Percentiles rank a stretch among this genome's conserved stretches.
Conservation (phyloP, 2,888 invertebrate genomes). For the Lepetodrilus schrolli region DNA sequence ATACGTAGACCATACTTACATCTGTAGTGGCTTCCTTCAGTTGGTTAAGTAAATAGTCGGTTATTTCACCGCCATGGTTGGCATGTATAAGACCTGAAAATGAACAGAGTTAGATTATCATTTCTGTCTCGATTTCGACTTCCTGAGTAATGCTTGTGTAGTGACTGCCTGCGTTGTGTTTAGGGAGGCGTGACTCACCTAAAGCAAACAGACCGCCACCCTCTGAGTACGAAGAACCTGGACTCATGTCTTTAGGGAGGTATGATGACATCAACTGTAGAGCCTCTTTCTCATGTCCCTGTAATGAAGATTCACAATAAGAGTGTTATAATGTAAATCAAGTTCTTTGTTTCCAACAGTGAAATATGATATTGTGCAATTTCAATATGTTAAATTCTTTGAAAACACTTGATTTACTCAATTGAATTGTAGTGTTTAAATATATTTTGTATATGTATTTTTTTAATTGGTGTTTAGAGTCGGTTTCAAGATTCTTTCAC, state of each 20-base stretch:
- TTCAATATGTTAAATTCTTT: too few relatives aligned
- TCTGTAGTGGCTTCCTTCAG: conserved; percentile 89
- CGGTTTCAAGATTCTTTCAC: too few relatives aligned
- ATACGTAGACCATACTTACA: conserved; percentile 52
- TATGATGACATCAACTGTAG: conserved; percentile 98
- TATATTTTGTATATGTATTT: too few relatives aligned
- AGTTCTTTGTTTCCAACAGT: neutral
- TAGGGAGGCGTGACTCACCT: conserved; percentile 55
- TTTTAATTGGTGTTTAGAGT: too few relatives aligned
- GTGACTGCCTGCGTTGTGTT: neutral
- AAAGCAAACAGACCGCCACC: conserved; percentile 86
- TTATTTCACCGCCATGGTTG: conserved; percentile 93
- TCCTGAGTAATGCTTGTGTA: neutral
- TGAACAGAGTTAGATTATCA: neutral
- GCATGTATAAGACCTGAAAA: conserved; percentile 92
- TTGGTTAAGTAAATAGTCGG: conserved; percentile 94
- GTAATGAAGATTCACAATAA: conserved; percentile 5
- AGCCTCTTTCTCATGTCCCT: conserved; percentile 96
- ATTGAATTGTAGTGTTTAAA: too few relatives aligned
- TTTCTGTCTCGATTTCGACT: neutral
- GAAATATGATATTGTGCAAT: too few relatives aligned
- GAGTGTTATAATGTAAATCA: neutral
- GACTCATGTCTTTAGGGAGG: conserved; percentile 94
- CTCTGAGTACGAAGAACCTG: conserved; percentile 80
- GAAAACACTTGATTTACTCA: too few relatives aligned